A percentile compares a stretch with the other conserved stretches of the same genome.
Conservation (phyloP, 2,888 invertebrate genomes). For the Cheilosia grossa region DNA sequence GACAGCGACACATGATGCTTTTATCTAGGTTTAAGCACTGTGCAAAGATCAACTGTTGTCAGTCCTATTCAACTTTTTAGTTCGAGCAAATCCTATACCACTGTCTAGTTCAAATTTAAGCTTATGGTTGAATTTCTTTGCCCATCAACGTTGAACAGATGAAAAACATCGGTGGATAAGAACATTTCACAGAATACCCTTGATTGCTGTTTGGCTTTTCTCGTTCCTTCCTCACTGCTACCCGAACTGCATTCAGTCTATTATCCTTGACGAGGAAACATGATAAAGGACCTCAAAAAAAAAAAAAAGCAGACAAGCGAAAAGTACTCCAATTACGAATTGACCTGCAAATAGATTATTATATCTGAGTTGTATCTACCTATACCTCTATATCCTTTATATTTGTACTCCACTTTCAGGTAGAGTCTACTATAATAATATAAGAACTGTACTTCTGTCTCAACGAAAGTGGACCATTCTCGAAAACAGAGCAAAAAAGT, state of each 20-base stretch:
- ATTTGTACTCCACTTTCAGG: neutral
- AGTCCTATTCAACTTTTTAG: too few relatives aligned
- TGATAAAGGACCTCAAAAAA: neutral
- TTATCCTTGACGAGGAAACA: constrained; percentile 26
- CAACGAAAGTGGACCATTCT: neutral
- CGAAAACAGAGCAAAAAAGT: neutral
- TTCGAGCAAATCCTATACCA: too few relatives aligned
- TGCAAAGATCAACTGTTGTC: too few relatives aligned
- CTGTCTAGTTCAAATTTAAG: too few relatives aligned
- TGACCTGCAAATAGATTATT: constrained; percentile 68
- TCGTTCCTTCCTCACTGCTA: constrained; percentile 5
- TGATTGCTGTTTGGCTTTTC: constrained; percentile 57
- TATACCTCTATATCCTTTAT: constrained; percentile 7
- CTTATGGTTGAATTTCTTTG: too few relatives aligned
- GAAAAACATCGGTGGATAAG: too few relatives aligned
- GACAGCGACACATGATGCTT: too few relatives aligned
- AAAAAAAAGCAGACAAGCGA: neutral
- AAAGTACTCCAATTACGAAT: constrained; percentile 59
- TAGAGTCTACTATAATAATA: neutral
- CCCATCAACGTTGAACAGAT: too few relatives aligned
- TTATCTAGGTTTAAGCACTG: too few relatives aligned
- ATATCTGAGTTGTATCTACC: constrained; percentile 1
- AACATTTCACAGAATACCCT: constrained; percentile 31
- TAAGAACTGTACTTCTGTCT: neutral
- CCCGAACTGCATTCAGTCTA: constrained; percentile 25